Conservation (phyloP, 2,888 invertebrate species). For the Apeira syringaria region DNA sequence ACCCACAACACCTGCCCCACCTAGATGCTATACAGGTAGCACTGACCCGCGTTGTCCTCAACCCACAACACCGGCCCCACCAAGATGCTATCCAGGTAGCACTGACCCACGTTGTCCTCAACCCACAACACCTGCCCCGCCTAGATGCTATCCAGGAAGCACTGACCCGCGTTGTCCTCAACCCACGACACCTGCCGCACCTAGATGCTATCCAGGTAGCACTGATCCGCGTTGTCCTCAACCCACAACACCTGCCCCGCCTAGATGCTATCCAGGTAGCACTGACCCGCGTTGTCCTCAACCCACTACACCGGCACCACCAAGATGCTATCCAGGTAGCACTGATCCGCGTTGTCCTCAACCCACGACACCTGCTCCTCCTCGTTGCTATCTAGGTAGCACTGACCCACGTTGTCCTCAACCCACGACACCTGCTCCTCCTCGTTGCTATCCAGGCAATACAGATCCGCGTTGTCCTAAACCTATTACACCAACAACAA, state of each 20-base stretch:
- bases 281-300: slow-evolving; percentile 31
- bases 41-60: slow-evolving; percentile 52
- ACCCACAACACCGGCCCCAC: slow-evolving; percentile 35
- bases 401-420: slow-evolving; percentile 39
- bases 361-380: slow-evolving; percentile 18
- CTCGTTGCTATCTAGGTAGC: slow-evolving; percentile 24
- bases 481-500: slow-evolving; percentile 6
- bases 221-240: slow-evolving; percentile 35
- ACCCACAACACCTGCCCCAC: slow-evolving; percentile 41
- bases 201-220: slow-evolving; percentile 51
- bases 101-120: slow-evolving; percentile 34
- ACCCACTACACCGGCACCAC: slow-evolving; percentile 12
- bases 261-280: slow-evolving; percentile 35
- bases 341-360: slow-evolving; percentile 19
- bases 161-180: slow-evolving; percentile 37
- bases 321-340: slow-evolving; percentile 17
- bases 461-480: slow-evolving; percentile 16
- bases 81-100: slow-evolving; percentile 50
- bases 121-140: slow-evolving; percentile 32
- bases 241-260: slow-evolving; percentile 36
- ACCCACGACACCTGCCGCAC: slow-evolving; percentile 28
- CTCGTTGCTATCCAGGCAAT: slow-evolving; percentile 24
- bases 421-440: slow-evolving; percentile 29
- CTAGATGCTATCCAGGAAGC: slow-evolving; percentile 34
- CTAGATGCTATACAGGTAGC: slow-evolving; percentile 44